phyloP scores from a whole-genome alignment of 2,113 vertebrate genomes.

The Nyctibius bracteatus region DNA sequence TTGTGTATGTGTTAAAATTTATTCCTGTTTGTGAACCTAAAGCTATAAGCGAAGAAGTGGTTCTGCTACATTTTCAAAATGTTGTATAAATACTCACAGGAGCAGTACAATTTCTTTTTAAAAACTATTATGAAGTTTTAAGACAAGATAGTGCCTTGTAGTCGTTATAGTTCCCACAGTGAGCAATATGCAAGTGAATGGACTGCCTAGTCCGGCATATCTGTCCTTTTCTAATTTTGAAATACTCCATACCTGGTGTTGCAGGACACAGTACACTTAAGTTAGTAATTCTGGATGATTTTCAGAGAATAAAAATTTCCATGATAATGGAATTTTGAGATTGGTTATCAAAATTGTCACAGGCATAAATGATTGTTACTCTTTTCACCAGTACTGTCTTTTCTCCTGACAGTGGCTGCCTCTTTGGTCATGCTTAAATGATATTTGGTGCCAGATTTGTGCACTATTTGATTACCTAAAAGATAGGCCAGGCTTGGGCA shows the following conservation, averaged over 20 bases:
- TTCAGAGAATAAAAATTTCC: background rate
- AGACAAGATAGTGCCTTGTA: background rate
- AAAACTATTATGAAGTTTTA: background rate
- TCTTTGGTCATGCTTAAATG: background rate
- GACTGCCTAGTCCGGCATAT: background rate
- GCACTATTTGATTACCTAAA: background rate
- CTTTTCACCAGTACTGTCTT: background rate
- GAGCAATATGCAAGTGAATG: background rate
- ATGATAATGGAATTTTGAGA: background rate
- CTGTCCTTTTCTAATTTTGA: background rate
- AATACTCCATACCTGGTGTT: background rate
- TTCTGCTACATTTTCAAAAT: background rate
- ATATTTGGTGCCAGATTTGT: background rate
- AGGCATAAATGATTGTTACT: background rate
- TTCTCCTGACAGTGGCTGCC: background rate
- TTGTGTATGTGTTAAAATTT: background rate
- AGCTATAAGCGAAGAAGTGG: background rate
- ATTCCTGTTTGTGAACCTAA: background rate
- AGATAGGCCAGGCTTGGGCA: background rate
- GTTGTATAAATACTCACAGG: background rate
- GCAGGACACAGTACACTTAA: background rate
- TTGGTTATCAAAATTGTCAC: background rate
- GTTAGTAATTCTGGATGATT: background rate
- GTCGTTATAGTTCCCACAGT: background rate
- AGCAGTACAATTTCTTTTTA: background rate